These are phyloP conservation scores for Trachymyrmex cornetzi DNA, from an alignment of 1,140 invertebrate species.

Conservation along the genomic window DNA sequence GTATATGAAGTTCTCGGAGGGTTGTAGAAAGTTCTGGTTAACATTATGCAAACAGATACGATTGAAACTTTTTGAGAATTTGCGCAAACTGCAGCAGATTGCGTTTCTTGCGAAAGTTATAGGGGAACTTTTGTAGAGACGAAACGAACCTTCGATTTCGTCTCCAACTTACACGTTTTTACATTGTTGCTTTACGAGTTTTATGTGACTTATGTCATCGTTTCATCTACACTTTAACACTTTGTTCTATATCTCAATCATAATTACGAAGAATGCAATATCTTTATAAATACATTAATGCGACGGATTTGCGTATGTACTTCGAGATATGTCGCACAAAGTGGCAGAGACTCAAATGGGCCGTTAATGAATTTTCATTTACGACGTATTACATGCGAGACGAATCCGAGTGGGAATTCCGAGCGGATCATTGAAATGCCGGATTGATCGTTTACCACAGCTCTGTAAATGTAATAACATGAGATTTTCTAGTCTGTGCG, in stretches of 20 bases:
- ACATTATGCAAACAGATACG: constrained; percentile 50
- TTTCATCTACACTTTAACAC: background rate
- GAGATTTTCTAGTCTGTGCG: background rate
- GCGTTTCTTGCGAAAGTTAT: constrained; percentile 49
- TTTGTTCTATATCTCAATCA: background rate
- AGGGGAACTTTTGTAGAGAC: constrained; percentile 19
- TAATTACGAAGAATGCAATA: background rate
- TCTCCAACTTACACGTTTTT: constrained; percentile 19
- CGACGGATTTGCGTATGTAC: background rate
- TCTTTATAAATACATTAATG: background rate
- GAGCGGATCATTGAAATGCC: background rate
- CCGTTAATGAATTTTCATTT: constrained; percentile 32
- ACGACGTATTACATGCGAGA: background rate
- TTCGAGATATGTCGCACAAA: background rate
- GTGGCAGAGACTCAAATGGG: constrained; percentile 31
- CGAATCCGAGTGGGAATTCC: background rate
- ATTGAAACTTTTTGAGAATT: constrained; percentile 55
- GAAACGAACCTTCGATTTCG: constrained; percentile 47
- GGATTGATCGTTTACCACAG: background rate
- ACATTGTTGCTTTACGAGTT: background rate
- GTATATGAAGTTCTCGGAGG: constrained; percentile 30
- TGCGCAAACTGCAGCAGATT: constrained; percentile 44
- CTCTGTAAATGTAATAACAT: background rate
- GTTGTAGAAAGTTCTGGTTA: constrained; percentile 20
- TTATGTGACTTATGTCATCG: background rate